phyloP scores from a whole-genome alignment of 2,888 invertebrate genomes.

The Dryomyza anilis region DNA sequence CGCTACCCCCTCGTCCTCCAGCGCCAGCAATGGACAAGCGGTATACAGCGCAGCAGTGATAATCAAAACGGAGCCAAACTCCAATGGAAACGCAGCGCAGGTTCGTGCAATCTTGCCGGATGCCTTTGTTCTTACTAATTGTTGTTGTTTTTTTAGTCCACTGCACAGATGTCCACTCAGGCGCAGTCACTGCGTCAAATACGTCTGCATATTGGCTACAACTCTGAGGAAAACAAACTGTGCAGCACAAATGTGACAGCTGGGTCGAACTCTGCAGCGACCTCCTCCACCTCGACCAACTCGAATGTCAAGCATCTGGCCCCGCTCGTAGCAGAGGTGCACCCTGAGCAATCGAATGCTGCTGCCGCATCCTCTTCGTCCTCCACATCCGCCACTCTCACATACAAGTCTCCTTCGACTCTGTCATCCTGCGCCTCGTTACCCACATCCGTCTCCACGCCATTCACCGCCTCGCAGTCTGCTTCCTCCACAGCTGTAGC shows the following conservation, averaged over 20 bases:
- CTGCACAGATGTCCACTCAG: slow-evolving; percentile 29
- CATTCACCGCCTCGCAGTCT: slow-evolving; percentile 56
- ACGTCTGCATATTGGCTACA: slow-evolving; percentile 33
- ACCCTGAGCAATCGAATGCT: slow-evolving; percentile 55
- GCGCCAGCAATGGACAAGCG: slow-evolving; percentile 16
- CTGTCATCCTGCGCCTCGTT: slow-evolving; percentile 54
- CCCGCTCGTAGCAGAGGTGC: slow-evolving; percentile 57
- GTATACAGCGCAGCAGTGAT: slow-evolving; percentile 29
- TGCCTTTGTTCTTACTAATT: too few relatives aligned
- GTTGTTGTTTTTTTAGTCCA: slow-evolving; percentile 28
- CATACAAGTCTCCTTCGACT: slow-evolving; percentile 55
- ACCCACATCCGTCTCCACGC: slow-evolving; percentile 54
- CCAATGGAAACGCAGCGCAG: slow-evolving; percentile 34
- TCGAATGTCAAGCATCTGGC: slow-evolving; percentile 55
- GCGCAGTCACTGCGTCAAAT: slow-evolving; percentile 40
- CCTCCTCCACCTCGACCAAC: slow-evolving; percentile 43
- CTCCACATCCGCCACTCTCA: slow-evolving; percentile 39
- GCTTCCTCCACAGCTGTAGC: slow-evolving; percentile 58
- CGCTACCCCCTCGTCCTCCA: slow-evolving; percentile 25
- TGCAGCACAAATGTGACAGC: too few relatives aligned
- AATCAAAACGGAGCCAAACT: slow-evolving; percentile 39
- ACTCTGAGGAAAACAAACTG: slow-evolving; percentile 23
- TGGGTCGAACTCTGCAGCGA: slow-evolving; percentile 24
- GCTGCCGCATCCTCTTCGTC: slow-evolving; percentile 33
- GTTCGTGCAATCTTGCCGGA: too few relatives aligned